These are phyloP conservation scores for Venustaconcha ellipsiformis DNA, from an alignment of 1,140 invertebrate species.

Conservation along the genomic window DNA sequence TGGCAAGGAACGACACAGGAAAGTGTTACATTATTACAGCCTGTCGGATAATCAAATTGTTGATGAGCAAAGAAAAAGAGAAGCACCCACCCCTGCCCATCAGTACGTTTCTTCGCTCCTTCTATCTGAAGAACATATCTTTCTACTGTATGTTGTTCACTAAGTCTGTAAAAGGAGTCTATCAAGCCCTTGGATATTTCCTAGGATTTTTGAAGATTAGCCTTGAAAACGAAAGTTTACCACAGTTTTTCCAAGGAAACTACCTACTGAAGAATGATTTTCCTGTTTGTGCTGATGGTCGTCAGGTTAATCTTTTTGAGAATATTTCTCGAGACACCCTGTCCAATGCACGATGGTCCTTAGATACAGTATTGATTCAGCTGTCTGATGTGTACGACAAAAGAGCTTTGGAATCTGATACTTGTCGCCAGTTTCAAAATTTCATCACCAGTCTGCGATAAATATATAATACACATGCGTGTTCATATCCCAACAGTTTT, in stretches of 20 bases:
- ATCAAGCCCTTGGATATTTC: neutral
- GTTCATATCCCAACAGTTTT: no score
- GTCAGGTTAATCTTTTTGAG: neutral
- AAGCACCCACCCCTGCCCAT: conserved; percentile 2
- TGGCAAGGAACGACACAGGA: neutral
- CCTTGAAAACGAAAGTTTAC: neutral
- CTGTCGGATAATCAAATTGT: neutral
- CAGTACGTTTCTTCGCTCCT: conserved; percentile 6
- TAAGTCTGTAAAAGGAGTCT: neutral
- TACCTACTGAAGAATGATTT: neutral
- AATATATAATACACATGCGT: no score
- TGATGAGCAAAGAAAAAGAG: no score
- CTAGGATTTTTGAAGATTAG: neutral
- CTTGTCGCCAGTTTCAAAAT: no score
- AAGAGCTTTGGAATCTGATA: no score
- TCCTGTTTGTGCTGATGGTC: neutral
- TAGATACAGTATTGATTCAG: no score
- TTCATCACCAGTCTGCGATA: no score
- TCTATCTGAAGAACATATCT: conserved; percentile 19
- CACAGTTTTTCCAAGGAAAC: conserved; percentile 6
- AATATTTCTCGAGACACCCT: no score
- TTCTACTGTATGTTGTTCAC: conserved; percentile 8
- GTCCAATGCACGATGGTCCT: no score
- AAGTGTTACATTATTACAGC: conserved; percentile 4
- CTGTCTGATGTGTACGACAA: no score